These are phyloP conservation scores for Gallinago nigripennis DNA, from an alignment of 2,797 vertebrate species.

Conservation along the genomic window DNA sequence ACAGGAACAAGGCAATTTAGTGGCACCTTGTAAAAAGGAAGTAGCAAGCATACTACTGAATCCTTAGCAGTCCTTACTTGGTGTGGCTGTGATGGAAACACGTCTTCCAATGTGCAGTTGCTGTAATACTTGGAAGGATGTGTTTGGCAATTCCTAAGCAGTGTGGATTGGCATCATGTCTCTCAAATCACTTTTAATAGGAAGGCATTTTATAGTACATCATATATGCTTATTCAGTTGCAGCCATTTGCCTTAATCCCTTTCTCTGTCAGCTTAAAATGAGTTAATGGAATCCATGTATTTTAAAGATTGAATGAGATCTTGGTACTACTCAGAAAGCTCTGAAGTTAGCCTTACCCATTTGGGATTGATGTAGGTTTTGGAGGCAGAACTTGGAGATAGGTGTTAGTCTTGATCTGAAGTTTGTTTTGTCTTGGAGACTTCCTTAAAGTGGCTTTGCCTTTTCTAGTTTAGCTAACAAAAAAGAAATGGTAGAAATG, in stretches of 20 bases:
- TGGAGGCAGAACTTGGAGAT: not conserved
- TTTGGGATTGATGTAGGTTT: not conserved
- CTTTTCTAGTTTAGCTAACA: not conserved
- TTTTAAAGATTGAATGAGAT: not conserved
- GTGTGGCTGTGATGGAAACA: not conserved
- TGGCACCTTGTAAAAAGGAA: not conserved
- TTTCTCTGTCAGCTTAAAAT: not conserved
- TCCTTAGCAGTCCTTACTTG: not conserved
- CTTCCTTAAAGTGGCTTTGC: not conserved
- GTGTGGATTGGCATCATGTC: not conserved
- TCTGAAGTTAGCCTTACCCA: not conserved
- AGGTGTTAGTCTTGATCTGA: not conserved
- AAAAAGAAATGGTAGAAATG: not conserved
- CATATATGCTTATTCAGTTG: not conserved
- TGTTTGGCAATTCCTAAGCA: not conserved
- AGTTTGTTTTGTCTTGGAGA: not conserved
- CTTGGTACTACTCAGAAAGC: not conserved
- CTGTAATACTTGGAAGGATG: not conserved
- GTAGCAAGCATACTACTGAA: not conserved
- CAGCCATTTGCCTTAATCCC: not conserved
- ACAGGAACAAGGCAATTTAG: not conserved
- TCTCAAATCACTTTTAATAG: not conserved
- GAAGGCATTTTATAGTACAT: not conserved
- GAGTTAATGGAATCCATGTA: not conserved
- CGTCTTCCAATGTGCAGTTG: not conserved